Evolutionary conservation across 1,140 invertebrate species (phyloP).

Genomic region (Eurosta solidaginis): DNA sequence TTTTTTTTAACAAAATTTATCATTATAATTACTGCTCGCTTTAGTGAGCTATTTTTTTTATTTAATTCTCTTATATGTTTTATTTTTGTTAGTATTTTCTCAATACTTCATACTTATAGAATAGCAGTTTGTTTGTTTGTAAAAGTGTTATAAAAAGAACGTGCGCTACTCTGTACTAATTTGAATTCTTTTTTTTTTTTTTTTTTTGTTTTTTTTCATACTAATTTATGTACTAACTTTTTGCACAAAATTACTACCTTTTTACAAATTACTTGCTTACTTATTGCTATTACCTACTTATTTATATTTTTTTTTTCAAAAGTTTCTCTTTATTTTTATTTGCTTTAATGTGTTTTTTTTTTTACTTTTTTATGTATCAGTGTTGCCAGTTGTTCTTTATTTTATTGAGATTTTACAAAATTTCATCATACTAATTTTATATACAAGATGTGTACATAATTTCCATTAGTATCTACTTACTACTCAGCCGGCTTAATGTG

Average conservation of each 20-base stretch:
- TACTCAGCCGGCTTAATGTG: no score
- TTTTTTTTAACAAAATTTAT: no score
- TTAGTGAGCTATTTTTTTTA: no score
- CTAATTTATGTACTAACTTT: background rate
- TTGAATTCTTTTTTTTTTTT: background rate
- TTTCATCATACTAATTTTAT: no score
- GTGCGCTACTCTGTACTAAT: slow-evolving; percentile 18
- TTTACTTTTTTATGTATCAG: background rate
- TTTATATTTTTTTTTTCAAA: background rate
- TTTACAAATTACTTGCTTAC: slow-evolving; percentile 5
- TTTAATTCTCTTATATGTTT: background rate
- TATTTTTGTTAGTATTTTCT: background rate
- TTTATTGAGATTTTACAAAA: no score
- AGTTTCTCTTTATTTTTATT: background rate
- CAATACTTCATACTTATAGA: background rate
- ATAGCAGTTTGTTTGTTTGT: background rate
- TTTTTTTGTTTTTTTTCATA: background rate
- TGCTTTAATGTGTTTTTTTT: background rate
- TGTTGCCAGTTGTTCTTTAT: no score
- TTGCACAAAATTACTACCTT: background rate
- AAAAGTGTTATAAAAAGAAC: slow-evolving; percentile 29
- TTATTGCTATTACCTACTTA: slow-evolving; percentile 20
- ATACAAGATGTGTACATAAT: no score
- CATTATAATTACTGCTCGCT: no score
- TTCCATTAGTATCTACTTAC: no score